Evolutionary conservation across 2,113 vertebrate genomes (phyloP).

Genomic region (Gorsachius goisagi): DNA sequence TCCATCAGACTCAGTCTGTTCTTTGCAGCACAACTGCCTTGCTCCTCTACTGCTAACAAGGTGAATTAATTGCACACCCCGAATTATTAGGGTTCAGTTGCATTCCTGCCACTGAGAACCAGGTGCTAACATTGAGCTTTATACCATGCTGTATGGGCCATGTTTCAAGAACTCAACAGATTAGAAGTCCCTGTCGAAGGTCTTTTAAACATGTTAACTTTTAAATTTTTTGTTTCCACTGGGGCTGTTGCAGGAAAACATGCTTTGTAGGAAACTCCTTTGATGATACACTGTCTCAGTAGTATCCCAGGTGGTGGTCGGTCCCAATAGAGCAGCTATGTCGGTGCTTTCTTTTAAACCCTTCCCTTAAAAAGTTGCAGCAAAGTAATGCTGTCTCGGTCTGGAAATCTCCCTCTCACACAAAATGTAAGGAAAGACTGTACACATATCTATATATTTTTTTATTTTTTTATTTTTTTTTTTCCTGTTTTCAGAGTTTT

Average conservation of each 20-base stretch:
- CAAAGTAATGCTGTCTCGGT: neutral
- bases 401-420: neutral
- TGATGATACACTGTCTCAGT: neutral
- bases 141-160: too few relatives aligned
- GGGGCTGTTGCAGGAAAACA: neutral
- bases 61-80: neutral
- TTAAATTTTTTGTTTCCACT: neutral
- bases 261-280: neutral
- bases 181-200: neutral
- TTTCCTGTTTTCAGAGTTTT: neutral
- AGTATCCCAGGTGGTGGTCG: neutral
- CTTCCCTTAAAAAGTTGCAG: neutral
- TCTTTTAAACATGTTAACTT: neutral
- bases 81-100: neutral
- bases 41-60: neutral
- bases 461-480: neutral
- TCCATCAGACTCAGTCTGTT: neutral
- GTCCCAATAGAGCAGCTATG: neutral
- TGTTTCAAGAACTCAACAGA: neutral
- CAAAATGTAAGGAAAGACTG: neutral
- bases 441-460: neutral
- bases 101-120: neutral
- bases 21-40: neutral
- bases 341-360: neutral
- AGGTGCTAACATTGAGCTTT: neutral